phyloP scores from a whole-genome alignment of 1,140 invertebrate species.

The Copidosoma floridanum region DNA sequence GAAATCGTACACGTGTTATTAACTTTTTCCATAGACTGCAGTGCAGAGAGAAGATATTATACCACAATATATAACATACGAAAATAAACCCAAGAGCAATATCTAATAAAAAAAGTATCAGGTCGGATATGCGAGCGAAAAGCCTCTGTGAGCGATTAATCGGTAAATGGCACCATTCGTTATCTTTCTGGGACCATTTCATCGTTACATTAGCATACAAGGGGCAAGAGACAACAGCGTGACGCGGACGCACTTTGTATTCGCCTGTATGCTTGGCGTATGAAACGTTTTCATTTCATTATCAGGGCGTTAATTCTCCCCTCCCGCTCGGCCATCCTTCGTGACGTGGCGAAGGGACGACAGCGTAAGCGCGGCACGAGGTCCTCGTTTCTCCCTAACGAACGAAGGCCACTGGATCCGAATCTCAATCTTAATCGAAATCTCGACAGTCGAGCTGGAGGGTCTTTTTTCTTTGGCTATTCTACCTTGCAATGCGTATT shows the following conservation, averaged over 20 bases:
- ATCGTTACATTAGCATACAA: no score
- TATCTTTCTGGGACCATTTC: neutral
- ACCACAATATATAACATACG: no score
- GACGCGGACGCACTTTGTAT: neutral
- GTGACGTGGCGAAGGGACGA: neutral
- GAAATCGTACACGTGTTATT: no score
- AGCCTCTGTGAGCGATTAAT: constrained; percentile 7
- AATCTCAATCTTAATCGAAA: neutral
- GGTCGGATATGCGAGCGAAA: neutral
- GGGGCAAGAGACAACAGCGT: no score
- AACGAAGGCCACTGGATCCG: neutral
- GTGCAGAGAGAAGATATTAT: no score
- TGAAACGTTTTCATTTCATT: constrained; percentile 7
- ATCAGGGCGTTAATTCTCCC: constrained; percentile 4
- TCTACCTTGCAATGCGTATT: no score
- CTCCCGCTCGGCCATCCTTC: neutral
- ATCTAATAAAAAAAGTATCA: no score
- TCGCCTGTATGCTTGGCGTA: neutral
- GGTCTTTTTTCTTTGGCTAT: no score
- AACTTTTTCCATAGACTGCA: no score
- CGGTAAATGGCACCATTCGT: constrained; percentile 7
- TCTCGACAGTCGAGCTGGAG: neutral
- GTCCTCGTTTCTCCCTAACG: neutral
- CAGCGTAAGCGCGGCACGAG: neutral
- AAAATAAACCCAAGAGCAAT: no score